Base-by-base conservation (phyloP, 2,797 vertebrate genomes). In the Miichthys miiuy region DNA sequence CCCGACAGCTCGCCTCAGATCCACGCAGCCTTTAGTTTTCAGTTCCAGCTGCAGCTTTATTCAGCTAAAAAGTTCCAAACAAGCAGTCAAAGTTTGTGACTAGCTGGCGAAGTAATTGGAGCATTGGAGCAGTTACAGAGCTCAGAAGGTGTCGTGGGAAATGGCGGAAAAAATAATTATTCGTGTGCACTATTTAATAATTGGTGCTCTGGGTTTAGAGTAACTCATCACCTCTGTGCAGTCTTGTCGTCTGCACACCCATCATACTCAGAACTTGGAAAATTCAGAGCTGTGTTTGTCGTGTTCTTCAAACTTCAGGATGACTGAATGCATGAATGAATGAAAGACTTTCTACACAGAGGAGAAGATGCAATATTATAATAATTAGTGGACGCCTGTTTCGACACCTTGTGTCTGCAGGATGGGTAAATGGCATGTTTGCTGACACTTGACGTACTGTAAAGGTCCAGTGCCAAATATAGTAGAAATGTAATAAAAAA, bases 11-110 rank as follows among this genome's bases (percentile, higher is more conserved):
- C 46, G 18, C 47, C 38, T 52, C 56, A 0, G 50, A 57, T 76
- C 57, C 17, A n/a, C 1, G 55, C 56, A 25, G 74, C 48, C 50
- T 76, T 69, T 27, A 21, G 66, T 63, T 23, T 63, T 70, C 44
- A 44, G 25, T 65, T 68, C 7, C 10, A 55, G 63, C 27, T 23
- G 46, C 61, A 46, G 54, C 60, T 71, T 47, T 50, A 51, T 57
- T 65, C n/a, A 57, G 52, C 50, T 34, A 44, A 18, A 2, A 30
- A n/a, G 55, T 30, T 13, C 27, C 30, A 17, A 21, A 12, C 38
- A 9, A 34, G 21, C 51, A 27, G 21, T 14, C 38, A 9, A 0
- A 4, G 18, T 27, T 20, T 27, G 41, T 6, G 20, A 2, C 20
- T 12, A 21, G 55, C 67, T 16, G 52, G 2, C 16, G 41, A 10